Conservation (phyloP, 2,797 vertebrate species). For the Eulemur coronatus region DNA sequence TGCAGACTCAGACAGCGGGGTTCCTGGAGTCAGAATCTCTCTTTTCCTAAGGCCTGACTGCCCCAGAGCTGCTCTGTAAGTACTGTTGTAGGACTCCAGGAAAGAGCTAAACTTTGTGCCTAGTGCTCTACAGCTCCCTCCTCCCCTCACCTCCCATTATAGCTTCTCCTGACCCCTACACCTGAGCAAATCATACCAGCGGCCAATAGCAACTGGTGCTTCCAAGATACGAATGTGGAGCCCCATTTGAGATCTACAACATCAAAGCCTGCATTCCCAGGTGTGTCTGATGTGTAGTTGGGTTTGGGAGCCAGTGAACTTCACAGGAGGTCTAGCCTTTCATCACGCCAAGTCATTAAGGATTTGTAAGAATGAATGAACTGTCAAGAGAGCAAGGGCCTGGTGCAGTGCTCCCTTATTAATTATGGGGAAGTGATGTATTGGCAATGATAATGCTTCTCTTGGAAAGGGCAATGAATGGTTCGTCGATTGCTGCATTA, state of each 20-base stretch:
- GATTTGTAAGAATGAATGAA: slow-evolving; percentile 73
- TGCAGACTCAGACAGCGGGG: not conserved
- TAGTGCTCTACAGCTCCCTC: not conserved
- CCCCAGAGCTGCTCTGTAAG: slow-evolving; percentile 8
- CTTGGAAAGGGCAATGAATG: slow-evolving; percentile 72
- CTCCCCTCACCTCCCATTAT: not conserved
- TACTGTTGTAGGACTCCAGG: not conserved
- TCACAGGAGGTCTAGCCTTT: slow-evolving; percentile 42
- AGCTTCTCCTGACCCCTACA: too few relatives aligned
- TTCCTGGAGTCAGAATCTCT: not conserved
- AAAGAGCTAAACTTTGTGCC: not conserved
- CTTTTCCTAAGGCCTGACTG: not conserved
- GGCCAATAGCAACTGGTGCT: not conserved
- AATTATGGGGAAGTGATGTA: slow-evolving; percentile 74
- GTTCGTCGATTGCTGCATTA: slow-evolving; percentile 72
- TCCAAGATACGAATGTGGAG: not conserved
- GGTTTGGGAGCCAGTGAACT: slow-evolving; percentile 11
- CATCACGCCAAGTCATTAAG: slow-evolving; percentile 65
- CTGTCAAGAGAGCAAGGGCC: slow-evolving; percentile 56
- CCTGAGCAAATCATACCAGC: not conserved
- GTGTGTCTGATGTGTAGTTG: slow-evolving; percentile 18
- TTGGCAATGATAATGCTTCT: slow-evolving; percentile 69
- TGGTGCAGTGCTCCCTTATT: slow-evolving; percentile 66
- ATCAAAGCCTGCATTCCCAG: not conserved
- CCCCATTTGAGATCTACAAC: not conserved